Percentiles rank a stretch among this genome's conserved stretches.
These are phyloP conservation scores for Bacillus rossius DNA, from an alignment of 1,140 invertebrate genomes.

Conservation along the genomic window DNA sequence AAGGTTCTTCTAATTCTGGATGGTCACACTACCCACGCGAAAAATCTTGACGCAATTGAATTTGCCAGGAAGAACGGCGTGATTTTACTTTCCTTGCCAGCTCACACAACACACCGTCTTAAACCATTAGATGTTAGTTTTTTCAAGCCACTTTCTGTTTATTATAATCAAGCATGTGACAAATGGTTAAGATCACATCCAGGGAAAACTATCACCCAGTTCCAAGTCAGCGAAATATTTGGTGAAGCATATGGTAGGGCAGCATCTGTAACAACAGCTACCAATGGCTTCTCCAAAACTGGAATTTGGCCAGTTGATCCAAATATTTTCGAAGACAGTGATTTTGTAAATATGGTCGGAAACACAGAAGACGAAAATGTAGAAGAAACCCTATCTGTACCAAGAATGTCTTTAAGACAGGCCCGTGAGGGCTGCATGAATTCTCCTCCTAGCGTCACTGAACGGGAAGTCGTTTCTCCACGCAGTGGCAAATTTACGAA, in stretches of 20 bases:
- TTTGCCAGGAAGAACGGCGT: constrained; percentile 31
- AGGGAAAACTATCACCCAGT: constrained; percentile 24
- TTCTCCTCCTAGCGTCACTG: no score
- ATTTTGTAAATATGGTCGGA: no score
- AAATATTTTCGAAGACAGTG: no score
- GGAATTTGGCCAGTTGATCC: no score
- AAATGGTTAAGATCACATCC: constrained; percentile 11
- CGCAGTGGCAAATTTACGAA: no score
- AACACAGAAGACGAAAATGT: no score
- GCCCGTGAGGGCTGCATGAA: no score
- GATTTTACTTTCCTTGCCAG: constrained; percentile 31
- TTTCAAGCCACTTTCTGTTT: constrained; percentile 33
- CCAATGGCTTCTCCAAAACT: no score
- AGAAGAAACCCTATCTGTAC: no score
- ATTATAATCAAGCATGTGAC: constrained; percentile 18
- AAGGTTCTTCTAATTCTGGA: constrained; percentile 19
- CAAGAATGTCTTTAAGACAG: no score
- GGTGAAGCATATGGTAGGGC: constrained; percentile 29
- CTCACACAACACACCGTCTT: constrained; percentile 36
- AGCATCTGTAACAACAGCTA: no score
- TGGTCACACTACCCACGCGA: constrained; percentile 25
- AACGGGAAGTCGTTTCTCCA: no score
- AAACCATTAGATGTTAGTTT: constrained; percentile 41
- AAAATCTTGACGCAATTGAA: constrained; percentile 6
- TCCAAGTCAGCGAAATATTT: constrained; percentile 28